Evolutionary conservation across 2,888 invertebrate genomes (phyloP).

Genomic region (Plagodis pulveraria): DNA sequence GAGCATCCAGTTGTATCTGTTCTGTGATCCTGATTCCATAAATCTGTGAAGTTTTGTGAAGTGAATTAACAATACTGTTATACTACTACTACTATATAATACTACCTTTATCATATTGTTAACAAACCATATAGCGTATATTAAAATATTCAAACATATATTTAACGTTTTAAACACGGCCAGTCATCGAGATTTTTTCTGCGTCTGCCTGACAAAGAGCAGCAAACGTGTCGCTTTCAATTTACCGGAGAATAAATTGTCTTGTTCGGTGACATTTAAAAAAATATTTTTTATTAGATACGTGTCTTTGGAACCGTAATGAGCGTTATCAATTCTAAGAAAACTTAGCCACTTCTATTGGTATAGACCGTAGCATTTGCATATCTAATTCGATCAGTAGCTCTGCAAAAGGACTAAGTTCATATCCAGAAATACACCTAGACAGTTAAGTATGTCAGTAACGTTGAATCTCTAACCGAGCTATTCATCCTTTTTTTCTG

Average conservation of each 20-base stretch:
- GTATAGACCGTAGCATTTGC: constrained; percentile 57
- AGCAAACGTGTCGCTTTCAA: constrained; percentile 61
- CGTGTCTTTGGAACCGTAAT: constrained; percentile 44
- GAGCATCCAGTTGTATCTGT: constrained; percentile 8
- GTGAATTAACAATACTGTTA: constrained; percentile 5
- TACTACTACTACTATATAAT: too few relatives aligned
- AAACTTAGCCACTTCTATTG: neutral
- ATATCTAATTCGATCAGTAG: constrained; percentile 58
- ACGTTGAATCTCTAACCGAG: constrained; percentile 50
- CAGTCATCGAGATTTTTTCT: constrained; percentile 49
- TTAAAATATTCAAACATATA: constrained; percentile 3
- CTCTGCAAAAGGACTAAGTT: constrained; percentile 55
- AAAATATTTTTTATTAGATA: constrained; percentile 54
- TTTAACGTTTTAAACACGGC: constrained; percentile 35
- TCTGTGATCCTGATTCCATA: constrained; percentile 10
- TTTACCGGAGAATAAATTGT: constrained; percentile 61
- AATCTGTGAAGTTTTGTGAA: constrained; percentile 16
- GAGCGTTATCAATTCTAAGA: constrained; percentile 34
- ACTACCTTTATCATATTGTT: neutral
- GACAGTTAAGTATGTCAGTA: constrained; percentile 68
- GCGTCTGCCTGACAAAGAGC: constrained; percentile 56
- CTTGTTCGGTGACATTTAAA: constrained; percentile 46
- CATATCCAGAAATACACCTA: constrained; percentile 61
- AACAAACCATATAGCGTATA: neutral
- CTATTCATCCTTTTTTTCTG: constrained; percentile 20